Percentiles rank a stretch among this genome's conserved stretches.
phyloP scores from a whole-genome alignment of 2,797 vertebrate species.

The Poecilia velifera region DNA sequence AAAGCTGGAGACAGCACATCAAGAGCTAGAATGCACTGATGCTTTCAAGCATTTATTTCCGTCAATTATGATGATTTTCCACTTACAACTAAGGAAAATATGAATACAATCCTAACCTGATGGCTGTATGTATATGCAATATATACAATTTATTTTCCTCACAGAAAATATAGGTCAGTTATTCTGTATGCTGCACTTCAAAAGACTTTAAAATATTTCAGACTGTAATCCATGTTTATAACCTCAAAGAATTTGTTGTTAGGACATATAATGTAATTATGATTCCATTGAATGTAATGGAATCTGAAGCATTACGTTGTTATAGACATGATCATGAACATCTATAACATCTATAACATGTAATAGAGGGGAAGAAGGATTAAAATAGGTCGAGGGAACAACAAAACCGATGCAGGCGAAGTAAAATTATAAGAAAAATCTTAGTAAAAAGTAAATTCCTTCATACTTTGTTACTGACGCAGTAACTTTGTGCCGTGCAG shows the following conservation, averaged over 20 bases:
- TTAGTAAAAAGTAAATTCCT: background rate
- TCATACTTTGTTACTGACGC: background rate
- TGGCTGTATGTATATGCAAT: too few species aligned
- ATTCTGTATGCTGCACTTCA: background rate
- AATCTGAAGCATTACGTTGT: background rate
- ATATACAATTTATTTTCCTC: background rate
- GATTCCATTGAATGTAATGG: background rate
- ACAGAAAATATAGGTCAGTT: background rate
- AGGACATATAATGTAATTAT: background rate
- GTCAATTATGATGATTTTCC: background rate
- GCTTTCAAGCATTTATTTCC: background rate
- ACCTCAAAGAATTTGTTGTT: background rate
- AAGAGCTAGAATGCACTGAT: background rate
- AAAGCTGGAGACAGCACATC: background rate
- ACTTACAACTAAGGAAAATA: background rate
- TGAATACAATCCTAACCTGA: background rate
- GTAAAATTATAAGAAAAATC: background rate
- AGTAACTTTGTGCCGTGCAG: background rate
- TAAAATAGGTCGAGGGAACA: background rate
- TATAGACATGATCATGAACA: background rate
- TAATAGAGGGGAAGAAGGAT: background rate
- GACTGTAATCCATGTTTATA: background rate
- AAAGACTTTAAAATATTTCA: background rate
- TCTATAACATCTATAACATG: background rate
- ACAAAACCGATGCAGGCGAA: background rate